phyloP scores from a whole-genome alignment of 2,888 invertebrate species.

The Linnaemya vulpina region DNA sequence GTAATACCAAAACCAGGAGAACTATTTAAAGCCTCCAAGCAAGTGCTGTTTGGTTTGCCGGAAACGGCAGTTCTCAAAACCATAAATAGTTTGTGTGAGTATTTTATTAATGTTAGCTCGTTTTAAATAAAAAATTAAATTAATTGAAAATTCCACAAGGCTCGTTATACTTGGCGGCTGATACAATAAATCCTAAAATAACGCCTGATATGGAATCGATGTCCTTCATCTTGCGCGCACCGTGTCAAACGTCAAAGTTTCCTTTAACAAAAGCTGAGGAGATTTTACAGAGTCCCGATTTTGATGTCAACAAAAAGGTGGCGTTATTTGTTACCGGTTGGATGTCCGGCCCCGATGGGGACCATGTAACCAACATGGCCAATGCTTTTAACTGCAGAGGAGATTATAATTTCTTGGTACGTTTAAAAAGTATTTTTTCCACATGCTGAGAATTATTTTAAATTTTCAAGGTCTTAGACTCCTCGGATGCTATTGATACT shows the following conservation, averaged over 20 bases:
- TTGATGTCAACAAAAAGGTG: constrained; percentile 74
- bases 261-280: constrained; percentile 72
- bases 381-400: constrained; percentile 78
- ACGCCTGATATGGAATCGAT: constrained; percentile 74
- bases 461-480: constrained; percentile 78
- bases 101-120: not conserved
- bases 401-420: constrained; percentile 75
- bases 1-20: constrained; percentile 45
- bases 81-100: constrained; percentile 46
- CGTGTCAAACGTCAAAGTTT: constrained; percentile 71
- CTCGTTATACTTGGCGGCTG: constrained; percentile 71
- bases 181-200: constrained; percentile 70
- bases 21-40: constrained; percentile 19
- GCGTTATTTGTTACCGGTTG: constrained; percentile 79
- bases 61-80: constrained; percentile 40
- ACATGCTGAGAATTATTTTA: not conserved
- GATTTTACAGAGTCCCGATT: constrained; percentile 73
- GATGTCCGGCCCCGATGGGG: constrained; percentile 72
- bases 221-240: constrained; percentile 74
- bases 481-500: constrained; percentile 78
- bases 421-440: constrained; percentile 5
- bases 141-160: constrained; percentile 69
- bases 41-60: constrained; percentile 54
- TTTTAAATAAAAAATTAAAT: not conserved
- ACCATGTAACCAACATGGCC: constrained; percentile 66